phyloP scores from a whole-genome alignment of 2,113 vertebrate genomes.

The Nyctereutes procyonoides region DNA sequence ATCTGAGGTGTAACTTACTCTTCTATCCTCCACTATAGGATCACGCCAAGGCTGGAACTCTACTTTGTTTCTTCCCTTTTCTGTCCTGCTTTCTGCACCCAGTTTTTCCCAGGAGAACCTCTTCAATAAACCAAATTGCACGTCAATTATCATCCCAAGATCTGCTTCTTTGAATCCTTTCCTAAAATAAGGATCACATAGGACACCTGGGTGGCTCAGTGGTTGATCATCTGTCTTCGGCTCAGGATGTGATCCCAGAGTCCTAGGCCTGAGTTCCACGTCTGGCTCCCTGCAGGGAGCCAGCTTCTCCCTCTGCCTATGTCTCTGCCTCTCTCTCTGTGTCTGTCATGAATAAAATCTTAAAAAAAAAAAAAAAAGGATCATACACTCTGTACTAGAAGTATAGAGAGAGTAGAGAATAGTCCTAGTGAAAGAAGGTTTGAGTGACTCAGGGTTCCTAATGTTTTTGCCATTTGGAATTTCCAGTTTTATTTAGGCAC shows the following conservation, averaged over 20 bases:
- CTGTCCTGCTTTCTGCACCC: neutral
- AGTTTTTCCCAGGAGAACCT: neutral
- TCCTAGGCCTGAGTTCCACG: too few species aligned
- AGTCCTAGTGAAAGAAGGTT: neutral
- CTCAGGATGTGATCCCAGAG: too few species aligned
- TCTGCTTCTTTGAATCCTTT: neutral
- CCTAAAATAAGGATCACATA: neutral
- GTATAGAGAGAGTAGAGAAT: neutral
- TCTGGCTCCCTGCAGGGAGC: too few species aligned
- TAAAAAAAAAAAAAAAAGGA: neutral
- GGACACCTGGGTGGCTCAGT: too few species aligned
- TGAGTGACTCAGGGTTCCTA: neutral
- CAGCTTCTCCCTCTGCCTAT: too few species aligned
- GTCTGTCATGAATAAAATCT: too few species aligned
- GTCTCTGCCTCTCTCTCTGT: too few species aligned
- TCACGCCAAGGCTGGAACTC: neutral
- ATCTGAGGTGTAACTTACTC: neutral
- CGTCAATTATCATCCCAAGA: neutral
- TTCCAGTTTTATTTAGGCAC: conserved; percentile 20
- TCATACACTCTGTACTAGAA: neutral
- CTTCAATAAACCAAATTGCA: neutral
- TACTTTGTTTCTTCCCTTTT: neutral
- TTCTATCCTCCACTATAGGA: neutral
- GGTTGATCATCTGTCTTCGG: too few species aligned
- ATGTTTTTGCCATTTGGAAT: conserved; percentile 10